phyloP scores from a whole-genome alignment of 2,888 invertebrate species.

The Drosophila leonis region DNA sequence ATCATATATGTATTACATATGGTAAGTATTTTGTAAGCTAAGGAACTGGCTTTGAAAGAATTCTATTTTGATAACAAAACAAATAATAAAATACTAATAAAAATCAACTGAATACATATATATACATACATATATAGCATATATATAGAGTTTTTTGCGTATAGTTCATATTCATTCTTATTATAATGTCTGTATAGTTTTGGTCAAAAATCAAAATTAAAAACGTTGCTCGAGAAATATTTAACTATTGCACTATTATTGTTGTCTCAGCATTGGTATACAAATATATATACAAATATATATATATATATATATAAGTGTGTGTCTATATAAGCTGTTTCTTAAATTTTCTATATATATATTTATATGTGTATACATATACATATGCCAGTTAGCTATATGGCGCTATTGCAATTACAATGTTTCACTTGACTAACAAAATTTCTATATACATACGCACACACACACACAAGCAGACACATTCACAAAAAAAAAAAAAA shows the following conservation, averaged over 20 bases:
- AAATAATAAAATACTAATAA: conserved; percentile 12
- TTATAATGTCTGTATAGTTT: conserved; percentile 26
- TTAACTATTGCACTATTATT: conserved; percentile 68
- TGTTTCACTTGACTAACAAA: conserved; percentile 34
- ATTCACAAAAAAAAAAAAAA: conserved; percentile 1
- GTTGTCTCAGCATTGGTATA: conserved; percentile 31
- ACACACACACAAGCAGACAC: neutral
- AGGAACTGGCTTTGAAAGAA: conserved; percentile 46
- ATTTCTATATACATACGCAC: conserved; percentile 33
- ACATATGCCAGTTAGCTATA: conserved; percentile 19
- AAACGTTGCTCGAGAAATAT: conserved; percentile 28
- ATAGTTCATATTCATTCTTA: conserved; percentile 4
- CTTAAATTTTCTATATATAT: neutral
- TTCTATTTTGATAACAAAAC: conserved; percentile 30
- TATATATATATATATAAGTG: conserved; percentile 4
- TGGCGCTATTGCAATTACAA: conserved; percentile 45
- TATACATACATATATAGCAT: neutral
- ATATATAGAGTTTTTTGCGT: conserved; percentile 2
- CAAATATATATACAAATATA: conserved; percentile 1
- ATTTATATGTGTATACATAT: neutral
- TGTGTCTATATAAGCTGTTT: conserved; percentile 12
- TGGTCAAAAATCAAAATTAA: conserved; percentile 8
- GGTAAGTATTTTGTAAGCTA: conserved; percentile 44
- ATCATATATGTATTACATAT: conserved; percentile 16
- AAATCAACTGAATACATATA: conserved; percentile 6